Percentiles rank a stretch among this genome's conserved stretches.
Evolutionary conservation across 1,140 invertebrate species (phyloP).

Genomic region (Achatina immaculata): DNA sequence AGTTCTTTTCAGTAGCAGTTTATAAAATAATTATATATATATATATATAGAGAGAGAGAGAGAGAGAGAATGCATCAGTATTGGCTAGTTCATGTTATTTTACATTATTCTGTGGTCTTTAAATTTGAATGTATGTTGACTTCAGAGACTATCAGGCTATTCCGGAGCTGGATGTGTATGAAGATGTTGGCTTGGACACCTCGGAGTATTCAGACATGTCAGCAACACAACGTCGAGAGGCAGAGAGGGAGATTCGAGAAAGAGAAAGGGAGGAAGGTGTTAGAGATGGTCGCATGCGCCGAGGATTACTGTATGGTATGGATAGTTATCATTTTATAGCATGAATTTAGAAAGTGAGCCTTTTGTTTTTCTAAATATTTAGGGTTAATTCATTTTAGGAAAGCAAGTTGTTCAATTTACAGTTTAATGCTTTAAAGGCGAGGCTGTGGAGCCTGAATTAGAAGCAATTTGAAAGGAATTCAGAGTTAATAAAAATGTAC

Average conservation of each 20-base stretch:
- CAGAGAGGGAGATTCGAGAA: constrained; percentile 87
- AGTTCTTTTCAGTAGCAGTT: too few relatives aligned
- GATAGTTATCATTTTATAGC: constrained; percentile 24
- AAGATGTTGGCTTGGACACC: constrained; percentile 84
- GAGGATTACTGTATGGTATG: constrained; percentile 74
- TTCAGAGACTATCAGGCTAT: constrained; percentile 94
- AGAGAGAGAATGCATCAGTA: too few relatives aligned
- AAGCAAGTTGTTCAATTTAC: too few relatives aligned
- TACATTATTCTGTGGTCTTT: too few relatives aligned
- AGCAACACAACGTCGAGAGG: constrained; percentile 85
- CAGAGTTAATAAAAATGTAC: too few relatives aligned
- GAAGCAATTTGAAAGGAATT: too few relatives aligned
- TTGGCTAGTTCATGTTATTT: too few relatives aligned
- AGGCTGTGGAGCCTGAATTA: too few relatives aligned
- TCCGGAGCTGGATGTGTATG: constrained; percentile 94
- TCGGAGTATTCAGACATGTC: constrained; percentile 86
- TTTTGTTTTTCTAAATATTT: constrained; percentile 1
- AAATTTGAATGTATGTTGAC: background rate
- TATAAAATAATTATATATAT: too few relatives aligned
- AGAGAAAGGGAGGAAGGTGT: constrained; percentile 89
- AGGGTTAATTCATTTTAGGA: too few relatives aligned
- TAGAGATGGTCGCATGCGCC: constrained; percentile 79
- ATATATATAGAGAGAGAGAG: too few relatives aligned
- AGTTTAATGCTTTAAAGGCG: too few relatives aligned
- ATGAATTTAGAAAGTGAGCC: background rate